Evolutionary conservation across 2,113 vertebrate genomes (phyloP).

Genomic region (Datnioides undecimradiatus): DNA sequence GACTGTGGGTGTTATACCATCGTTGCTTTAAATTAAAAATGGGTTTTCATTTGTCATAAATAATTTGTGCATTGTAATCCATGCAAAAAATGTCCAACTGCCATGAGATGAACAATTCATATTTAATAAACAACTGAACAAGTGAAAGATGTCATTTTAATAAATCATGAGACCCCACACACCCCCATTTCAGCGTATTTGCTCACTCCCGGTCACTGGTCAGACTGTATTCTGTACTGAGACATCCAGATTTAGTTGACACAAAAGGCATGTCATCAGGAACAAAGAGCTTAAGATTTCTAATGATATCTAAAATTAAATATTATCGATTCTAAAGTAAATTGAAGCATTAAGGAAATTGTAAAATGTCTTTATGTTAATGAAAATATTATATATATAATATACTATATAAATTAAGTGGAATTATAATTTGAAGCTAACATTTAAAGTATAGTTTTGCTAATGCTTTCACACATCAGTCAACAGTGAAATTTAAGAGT

Average conservation of each 20-base stretch:
- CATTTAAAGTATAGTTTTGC: constrained; percentile 1
- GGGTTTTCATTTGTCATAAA: constrained; percentile 69
- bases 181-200: constrained; percentile 2
- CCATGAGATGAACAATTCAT: constrained; percentile 76
- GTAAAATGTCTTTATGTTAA: neutral
- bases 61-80: constrained; percentile 75
- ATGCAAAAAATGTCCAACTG: constrained; percentile 80
- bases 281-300: neutral
- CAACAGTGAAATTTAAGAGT: neutral
- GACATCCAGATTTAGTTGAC: neutral
- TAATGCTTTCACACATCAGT: neutral
- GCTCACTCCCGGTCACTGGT: constrained; percentile 3
- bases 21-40: constrained; percentile 65
- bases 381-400: neutral
- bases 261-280: neutral
- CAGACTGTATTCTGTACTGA: constrained; percentile 24
- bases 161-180: constrained; percentile 67
- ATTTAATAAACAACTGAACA: constrained; percentile 74
- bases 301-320: neutral
- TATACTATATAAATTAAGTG: neutral
- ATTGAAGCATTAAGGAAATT: neutral
- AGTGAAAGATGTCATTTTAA: constrained; percentile 71
- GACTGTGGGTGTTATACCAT: constrained; percentile 48
- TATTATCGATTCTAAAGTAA: too few species aligned
- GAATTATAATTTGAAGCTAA: neutral